A percentile compares a stretch with the other conserved stretches of the same genome.
Evolutionary conservation across 1,140 invertebrate genomes (phyloP).

Genomic region (Spodoptera litura): DNA sequence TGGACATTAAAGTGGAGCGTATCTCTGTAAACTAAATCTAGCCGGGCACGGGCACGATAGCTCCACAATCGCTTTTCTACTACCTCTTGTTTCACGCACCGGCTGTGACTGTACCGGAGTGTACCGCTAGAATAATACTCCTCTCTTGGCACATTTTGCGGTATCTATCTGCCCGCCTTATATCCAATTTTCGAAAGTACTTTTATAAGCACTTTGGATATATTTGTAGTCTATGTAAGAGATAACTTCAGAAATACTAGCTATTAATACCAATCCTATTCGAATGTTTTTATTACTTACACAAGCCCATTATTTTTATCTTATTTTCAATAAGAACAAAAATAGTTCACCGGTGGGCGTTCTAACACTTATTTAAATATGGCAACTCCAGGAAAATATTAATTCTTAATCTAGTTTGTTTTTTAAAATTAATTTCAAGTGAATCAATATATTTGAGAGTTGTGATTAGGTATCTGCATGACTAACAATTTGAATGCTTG

Average conservation of each 20-base stretch:
- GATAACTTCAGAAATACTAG: neutral
- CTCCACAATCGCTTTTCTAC: constrained; percentile 71
- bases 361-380: no score
- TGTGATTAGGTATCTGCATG: no score
- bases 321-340: neutral
- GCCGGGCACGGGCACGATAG: constrained; percentile 63
- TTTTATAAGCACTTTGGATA: constrained; percentile 17
- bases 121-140: constrained; percentile 65
- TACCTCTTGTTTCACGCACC: constrained; percentile 76
- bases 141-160: constrained; percentile 45
- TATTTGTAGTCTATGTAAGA: constrained; percentile 10
- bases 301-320: neutral
- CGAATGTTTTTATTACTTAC: constrained; percentile 7
- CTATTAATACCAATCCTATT: neutral
- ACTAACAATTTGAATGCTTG: no score
- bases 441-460: no score
- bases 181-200: constrained; percentile 33
- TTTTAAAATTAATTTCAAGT: no score
- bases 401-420: no score
- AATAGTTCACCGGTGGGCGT: neutral
- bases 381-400: no score
- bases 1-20: constrained; percentile 70
- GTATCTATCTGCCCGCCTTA: constrained; percentile 22
- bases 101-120: constrained; percentile 65
- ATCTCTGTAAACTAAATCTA: constrained; percentile 76